Evolutionary conservation across 1,140 invertebrate species (phyloP), one percentile per base, ranked within the genome.

Genomic region (Agrypnia vestita): DNA sequence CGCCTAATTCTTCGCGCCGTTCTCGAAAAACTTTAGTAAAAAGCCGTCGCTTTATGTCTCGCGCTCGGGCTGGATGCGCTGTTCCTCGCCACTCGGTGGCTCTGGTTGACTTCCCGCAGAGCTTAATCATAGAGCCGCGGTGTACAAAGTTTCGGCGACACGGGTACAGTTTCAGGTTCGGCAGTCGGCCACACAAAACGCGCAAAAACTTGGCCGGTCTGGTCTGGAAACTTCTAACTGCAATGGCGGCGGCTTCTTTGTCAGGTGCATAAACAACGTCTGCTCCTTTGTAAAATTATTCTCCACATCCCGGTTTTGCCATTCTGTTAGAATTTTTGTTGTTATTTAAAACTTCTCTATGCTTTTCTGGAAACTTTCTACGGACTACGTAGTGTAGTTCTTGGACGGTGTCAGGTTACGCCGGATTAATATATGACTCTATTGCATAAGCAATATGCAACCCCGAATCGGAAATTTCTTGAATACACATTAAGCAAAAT

Each of bases 251-350:
- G 55, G 19, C 71, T 56, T 73, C 71, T 73, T 73, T 73, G 49
- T 55, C 71, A 53, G 21, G 71, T 73, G 71, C 71, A 73, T 73
- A 53, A 56, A 73, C 51, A 53, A 51, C 71, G 25, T 73, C 71
- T 73, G 19, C 15, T 43, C 71, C 25, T 73, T 73, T 73, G 51
- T 73, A 15, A 73, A 73, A 25, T 56, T 49, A 71, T 49, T 46
- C 67, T 11, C 47, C 11, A 47, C 46, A 19, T 49, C 9, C 46
- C 46, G 15, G 67, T 47, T 47, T 19, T 35, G n/a, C 25, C 62
- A 67, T 67, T 67, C 12, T 44, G 62, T 46, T 67, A n/a, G 25
- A 35, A 25, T 35, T 12, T 62, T 62, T 35, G 59, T n/a, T 62
- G 25, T 17, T 35, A 35, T 35, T 35, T 35, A 35, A 35, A 35